Evolutionary conservation across 2,888 invertebrate species (phyloP).

Genomic region (Eulithis prunata): DNA sequence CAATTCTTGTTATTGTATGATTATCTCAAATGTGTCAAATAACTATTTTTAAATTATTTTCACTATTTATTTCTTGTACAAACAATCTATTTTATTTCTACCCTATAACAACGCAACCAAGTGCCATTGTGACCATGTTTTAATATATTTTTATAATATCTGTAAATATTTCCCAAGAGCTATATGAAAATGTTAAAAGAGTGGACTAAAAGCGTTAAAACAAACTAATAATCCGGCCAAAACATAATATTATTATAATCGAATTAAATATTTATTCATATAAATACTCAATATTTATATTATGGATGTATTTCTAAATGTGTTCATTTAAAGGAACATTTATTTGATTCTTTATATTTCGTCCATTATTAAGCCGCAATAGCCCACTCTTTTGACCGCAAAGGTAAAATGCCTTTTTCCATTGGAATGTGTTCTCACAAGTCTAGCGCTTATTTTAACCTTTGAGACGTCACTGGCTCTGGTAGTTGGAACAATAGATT

Average conservation of each 20-base stretch:
- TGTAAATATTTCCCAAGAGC: constrained; percentile 73
- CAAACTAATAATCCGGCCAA: constrained; percentile 73
- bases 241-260: constrained; percentile 39
- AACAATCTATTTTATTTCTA: constrained; percentile 50
- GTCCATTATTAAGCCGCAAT: constrained; percentile 56
- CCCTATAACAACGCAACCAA: constrained; percentile 76
- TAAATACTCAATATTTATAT: constrained; percentile 49
- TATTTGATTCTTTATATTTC: constrained; percentile 58
- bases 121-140: constrained; percentile 80
- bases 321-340: constrained; percentile 48
- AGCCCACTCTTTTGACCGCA: constrained; percentile 66
- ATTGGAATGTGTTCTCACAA: constrained; percentile 58
- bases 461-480: too few species aligned
- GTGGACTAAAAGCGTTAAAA: constrained; percentile 59
- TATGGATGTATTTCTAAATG: constrained; percentile 49
- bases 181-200: constrained; percentile 63
- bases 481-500: constrained; percentile 2
- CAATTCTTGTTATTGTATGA: constrained; percentile 38
- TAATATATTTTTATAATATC: constrained; percentile 76
- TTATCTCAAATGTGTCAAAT: constrained; percentile 62
- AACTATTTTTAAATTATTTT: constrained; percentile 48
- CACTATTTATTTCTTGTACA: constrained; percentile 50
- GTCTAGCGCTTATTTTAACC: constrained; percentile 54
- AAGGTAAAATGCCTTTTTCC: constrained; percentile 46
- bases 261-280: constrained; percentile 49